phyloP scores from a whole-genome alignment of 2,888 invertebrate species.

The Griposia aprilina region DNA sequence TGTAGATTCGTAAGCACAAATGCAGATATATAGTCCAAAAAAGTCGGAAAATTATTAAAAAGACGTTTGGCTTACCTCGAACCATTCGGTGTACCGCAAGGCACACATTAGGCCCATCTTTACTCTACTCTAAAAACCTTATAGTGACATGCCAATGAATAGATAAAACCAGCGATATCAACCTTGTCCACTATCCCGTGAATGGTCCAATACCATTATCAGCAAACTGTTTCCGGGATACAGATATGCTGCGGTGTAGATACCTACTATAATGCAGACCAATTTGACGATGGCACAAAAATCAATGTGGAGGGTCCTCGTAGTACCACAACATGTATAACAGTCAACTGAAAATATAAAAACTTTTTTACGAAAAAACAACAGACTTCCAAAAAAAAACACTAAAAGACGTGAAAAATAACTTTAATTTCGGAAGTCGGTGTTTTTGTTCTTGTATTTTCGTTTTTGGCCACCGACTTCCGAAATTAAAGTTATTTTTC shows the following conservation, averaged over 20 bases:
- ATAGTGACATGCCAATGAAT: not conserved
- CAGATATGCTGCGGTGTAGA: not conserved
- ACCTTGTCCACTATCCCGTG: not conserved
- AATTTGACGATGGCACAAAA: not conserved
- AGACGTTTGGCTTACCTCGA: not conserved
- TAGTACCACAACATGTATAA: no score
- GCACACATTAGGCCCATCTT: not conserved
- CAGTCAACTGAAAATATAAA: no score
- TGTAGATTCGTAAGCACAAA: not conserved
- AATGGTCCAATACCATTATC: not conserved
- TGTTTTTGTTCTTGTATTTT: no score
- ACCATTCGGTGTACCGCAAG: not conserved
- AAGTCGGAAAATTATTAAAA: not conserved
- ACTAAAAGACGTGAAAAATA: no score
- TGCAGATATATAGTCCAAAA: not conserved
- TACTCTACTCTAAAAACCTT: not conserved
- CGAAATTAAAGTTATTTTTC: no score
- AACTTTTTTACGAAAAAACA: no score
- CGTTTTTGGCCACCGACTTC: no score
- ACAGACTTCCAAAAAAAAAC: no score
- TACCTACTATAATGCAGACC: not conserved
- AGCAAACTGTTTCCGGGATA: not conserved
- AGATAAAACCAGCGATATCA: not conserved
- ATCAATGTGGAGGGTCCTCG: not conserved
- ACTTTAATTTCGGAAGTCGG: no score